Evolutionary conservation across 2,113 vertebrate species (phyloP), one percentile per base, ranked within the genome.

Genomic region (Oxygymnocypris stewartii): DNA sequence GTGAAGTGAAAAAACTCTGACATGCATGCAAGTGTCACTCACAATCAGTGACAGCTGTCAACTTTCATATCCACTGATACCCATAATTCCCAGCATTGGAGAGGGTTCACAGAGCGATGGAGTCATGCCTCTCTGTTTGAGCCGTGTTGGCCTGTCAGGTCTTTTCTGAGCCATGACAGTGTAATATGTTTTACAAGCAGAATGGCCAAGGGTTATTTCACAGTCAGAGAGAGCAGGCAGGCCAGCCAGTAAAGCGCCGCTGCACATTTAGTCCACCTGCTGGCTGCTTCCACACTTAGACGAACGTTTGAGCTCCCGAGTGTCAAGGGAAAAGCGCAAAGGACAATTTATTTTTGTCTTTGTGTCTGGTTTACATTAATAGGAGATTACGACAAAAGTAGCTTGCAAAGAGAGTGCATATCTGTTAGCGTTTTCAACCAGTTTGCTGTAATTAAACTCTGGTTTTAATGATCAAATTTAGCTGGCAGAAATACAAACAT

Each of bases 141-240:
- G 42, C n/a, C 25, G 51, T 87, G 71, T 84, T 85, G 78, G 77
- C 79, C 88, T 84, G 81, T 77, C 84, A 85, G 84, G 71, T 87
- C 84, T 74, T 86, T 83, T 82, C 75, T 85, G 51, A 44, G 67
- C 65, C 87, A 84, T 85, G 76, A 77, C 75, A 75, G 82, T 77
- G 84, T 80, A 86, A 77, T 84, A 81, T 82, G 88, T 88, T 88
- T 87, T 85, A 88, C 82, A 82, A 82, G 78, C 37, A 37, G 59
- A 84, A 67, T 82, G 85, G 61, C 40, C 51, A 84, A 83, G 61
- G 82, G 81, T 84, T 84, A 86, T 78, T 88, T 81, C 78, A 51
- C 88, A 78, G 40, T 83, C 65, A n/a, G n/a, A 79, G 63, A 35
- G 86, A 86, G 79, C 80, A 49, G 81, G 57, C 76, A 61, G 25